phyloP scores from a whole-genome alignment of 2,113 vertebrate genomes.

The Illadopsis cleaveri region DNA sequence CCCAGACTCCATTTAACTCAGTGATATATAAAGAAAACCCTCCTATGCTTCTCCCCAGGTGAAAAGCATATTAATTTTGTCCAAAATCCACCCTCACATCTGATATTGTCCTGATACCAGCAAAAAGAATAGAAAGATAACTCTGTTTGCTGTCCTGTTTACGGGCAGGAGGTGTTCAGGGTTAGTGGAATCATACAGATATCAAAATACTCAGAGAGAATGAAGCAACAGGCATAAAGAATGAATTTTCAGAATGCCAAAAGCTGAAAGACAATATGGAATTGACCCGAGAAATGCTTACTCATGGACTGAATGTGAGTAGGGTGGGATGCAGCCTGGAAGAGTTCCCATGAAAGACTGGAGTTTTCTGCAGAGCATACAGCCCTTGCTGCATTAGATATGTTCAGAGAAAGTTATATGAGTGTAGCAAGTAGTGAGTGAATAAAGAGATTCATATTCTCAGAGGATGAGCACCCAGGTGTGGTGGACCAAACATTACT shows the following conservation, averaged over 20 bases:
- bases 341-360: not conserved
- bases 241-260: not conserved
- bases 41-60: not conserved
- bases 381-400: not conserved
- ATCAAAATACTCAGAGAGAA: not conserved
- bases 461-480: not conserved
- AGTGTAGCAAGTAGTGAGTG: not conserved
- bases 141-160: not conserved
- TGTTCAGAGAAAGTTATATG: not conserved
- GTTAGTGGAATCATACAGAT: not conserved
- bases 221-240: not conserved
- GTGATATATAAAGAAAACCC: not conserved
- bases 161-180: not conserved
- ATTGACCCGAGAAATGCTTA: not conserved
- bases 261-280: not conserved
- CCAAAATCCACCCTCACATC: not conserved
- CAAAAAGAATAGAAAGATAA: not conserved
- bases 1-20: not conserved
- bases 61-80: not conserved
- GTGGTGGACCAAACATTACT: not conserved
- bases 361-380: not conserved
- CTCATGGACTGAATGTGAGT: not conserved
- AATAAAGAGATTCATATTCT: not conserved
- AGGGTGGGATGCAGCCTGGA: not conserved
- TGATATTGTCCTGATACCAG: not conserved